Evolutionary conservation across 2,113 vertebrate species (phyloP).

Genomic region (Sebastes fasciatus): DNA sequence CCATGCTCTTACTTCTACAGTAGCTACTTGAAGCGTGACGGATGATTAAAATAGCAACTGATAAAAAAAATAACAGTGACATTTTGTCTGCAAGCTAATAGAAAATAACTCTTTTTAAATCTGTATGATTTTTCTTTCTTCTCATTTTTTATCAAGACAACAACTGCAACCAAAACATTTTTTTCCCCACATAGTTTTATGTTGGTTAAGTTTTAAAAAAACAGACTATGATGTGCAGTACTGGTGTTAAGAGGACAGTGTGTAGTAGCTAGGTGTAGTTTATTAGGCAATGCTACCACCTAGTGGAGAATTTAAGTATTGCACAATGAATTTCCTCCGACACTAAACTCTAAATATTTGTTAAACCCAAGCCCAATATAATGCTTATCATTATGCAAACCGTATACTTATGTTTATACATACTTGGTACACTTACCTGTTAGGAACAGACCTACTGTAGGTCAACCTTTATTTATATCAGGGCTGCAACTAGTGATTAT

Average conservation of each 20-base stretch:
- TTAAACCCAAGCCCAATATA: background rate
- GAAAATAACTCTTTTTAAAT: background rate
- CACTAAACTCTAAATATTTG: background rate
- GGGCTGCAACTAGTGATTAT: background rate
- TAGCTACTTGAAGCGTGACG: background rate
- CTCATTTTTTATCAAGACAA: too few relatives aligned
- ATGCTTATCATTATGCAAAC: background rate
- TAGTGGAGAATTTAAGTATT: slow-evolving; percentile 40
- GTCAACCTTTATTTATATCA: background rate
- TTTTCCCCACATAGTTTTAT: background rate
- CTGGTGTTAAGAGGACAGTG: background rate
- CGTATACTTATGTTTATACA: background rate
- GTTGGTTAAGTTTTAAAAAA: background rate
- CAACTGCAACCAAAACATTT: too few relatives aligned
- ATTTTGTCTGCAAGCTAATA: background rate
- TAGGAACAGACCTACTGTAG: background rate
- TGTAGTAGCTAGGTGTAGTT: background rate
- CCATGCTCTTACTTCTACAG: background rate
- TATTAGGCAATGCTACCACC: slow-evolving; percentile 37
- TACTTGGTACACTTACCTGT: background rate
- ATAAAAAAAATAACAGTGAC: background rate
- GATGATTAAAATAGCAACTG: background rate
- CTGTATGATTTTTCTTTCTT: too few relatives aligned
- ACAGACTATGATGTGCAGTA: background rate
- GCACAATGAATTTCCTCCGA: background rate